Percentiles rank a stretch among this genome's conserved stretches.
These are phyloP conservation scores for Mythimna vitellina DNA, from an alignment of 2,888 invertebrate species.

Conservation along the genomic window DNA sequence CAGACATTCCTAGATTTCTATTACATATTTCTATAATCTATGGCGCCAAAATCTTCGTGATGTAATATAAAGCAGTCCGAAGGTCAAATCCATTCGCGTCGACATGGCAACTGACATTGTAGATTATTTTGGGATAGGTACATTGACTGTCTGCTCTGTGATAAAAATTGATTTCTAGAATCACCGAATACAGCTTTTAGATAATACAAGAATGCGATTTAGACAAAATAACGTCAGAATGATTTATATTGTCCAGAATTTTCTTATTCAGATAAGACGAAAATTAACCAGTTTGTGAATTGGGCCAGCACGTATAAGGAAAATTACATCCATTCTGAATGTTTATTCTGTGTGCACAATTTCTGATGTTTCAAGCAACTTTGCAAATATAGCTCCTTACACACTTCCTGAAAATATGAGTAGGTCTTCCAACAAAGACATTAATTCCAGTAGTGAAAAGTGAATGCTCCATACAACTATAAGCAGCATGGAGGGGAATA, in stretches of 20 bases:
- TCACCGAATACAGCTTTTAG: conserved; percentile 46
- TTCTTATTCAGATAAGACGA: conserved; percentile 46
- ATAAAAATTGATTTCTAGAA: conserved; percentile 68
- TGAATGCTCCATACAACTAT: conserved; percentile 65
- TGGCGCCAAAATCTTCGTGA: conserved; percentile 32
- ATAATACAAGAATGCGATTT: conserved; percentile 52
- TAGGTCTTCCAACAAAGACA: conserved; percentile 24
- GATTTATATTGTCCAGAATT: conserved; percentile 55
- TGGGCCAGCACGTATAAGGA: conserved; percentile 25
- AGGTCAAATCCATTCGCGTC: conserved; percentile 63
- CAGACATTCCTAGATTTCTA: conserved; percentile 11
- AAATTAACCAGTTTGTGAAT: conserved; percentile 29
- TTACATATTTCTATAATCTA: conserved; percentile 16
- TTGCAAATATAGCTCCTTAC: not conserved
- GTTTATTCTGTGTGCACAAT: conserved; percentile 6
- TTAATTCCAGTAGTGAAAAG: conserved; percentile 66
- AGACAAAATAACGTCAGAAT: conserved; percentile 57
- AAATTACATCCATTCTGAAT: conserved; percentile 33
- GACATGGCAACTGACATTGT: conserved; percentile 61
- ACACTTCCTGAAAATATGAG: conserved; percentile 15
- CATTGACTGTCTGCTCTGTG: conserved; percentile 30
- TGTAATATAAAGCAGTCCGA: conserved; percentile 52
- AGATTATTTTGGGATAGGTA: conserved; percentile 54
- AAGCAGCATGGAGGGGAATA: conserved; percentile 67
- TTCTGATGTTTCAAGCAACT: conserved; percentile 3